A percentile compares a stretch with the other conserved stretches of the same genome.
These are phyloP conservation scores for Mesembrinibis cayennensis DNA, from an alignment of 2,113 vertebrate genomes.

Conservation along the genomic window DNA sequence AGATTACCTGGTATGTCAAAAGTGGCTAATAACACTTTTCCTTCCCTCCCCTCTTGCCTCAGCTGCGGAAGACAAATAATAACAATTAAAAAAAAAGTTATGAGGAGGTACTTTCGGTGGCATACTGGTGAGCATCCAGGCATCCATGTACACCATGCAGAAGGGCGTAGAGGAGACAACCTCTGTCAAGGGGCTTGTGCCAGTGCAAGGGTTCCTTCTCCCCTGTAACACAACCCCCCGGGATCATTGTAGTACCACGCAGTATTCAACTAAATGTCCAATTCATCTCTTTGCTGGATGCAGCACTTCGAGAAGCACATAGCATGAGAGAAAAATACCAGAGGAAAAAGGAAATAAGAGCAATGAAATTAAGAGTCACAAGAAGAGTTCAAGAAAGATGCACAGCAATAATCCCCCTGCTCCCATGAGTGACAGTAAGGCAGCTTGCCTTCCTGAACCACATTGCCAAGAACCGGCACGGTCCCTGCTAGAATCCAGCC, in stretches of 20 bases:
- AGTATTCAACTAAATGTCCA: too few species aligned
- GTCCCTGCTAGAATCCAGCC: not conserved
- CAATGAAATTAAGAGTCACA: too few species aligned
- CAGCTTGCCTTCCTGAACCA: not conserved
- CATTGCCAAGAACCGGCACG: not conserved
- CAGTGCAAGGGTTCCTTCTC: not conserved
- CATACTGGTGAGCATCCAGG: not conserved
- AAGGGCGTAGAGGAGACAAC: not conserved
- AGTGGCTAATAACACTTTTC: not conserved
- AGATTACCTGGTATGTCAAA: not conserved
- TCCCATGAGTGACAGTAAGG: too few species aligned
- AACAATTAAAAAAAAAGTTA: not conserved
- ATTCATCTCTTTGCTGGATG: not conserved
- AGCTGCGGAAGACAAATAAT: not conserved
- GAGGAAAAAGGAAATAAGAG: not conserved
- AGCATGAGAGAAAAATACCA: not conserved
- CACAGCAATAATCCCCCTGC: not conserved
- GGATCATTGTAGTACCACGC: fast-evolving
- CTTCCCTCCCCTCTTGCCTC: not conserved
- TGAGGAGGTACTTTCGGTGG: not conserved
- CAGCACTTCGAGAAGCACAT: not conserved
- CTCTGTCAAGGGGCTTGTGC: not conserved
- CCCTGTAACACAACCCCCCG: too few species aligned
- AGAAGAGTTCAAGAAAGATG: not conserved
- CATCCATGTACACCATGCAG: fast-evolving